phyloP scores from a whole-genome alignment of 2,888 invertebrate species.

The Calliphora vomitoria region DNA sequence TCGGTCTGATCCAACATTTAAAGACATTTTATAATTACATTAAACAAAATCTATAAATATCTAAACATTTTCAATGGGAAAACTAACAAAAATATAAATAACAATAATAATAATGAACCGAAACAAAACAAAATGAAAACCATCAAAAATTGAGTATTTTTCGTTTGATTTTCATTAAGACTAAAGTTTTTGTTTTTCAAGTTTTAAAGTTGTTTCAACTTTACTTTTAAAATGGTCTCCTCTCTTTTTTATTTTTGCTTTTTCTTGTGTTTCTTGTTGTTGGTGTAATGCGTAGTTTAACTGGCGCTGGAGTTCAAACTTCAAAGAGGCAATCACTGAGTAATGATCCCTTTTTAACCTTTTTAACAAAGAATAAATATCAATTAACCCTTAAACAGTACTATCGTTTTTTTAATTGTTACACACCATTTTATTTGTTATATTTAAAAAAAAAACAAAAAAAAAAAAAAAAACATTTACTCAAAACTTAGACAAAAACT shows the following conservation, averaged over 20 bases:
- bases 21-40: slow-evolving; percentile 55
- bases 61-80: slow-evolving; percentile 37
- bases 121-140: not conserved
- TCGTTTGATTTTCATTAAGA: slow-evolving; percentile 75
- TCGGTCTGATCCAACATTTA: slow-evolving; percentile 64
- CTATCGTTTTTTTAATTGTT: slow-evolving; percentile 78
- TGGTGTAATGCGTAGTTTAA: slow-evolving; percentile 76
- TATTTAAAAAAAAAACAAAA: slow-evolving; percentile 77
- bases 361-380: slow-evolving; percentile 64
- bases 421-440: slow-evolving; percentile 79
- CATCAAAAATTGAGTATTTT: slow-evolving; percentile 76
- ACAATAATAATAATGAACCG: not conserved
- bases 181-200: slow-evolving; percentile 46
- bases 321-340: slow-evolving; percentile 96
- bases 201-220: slow-evolving; percentile 64
- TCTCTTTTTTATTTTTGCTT: slow-evolving; percentile 77
- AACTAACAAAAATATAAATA: not conserved
- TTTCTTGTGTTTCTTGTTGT: slow-evolving; percentile 76
- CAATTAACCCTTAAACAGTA: slow-evolving; percentile 69
- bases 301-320: slow-evolving; percentile 97
- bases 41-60: slow-evolving; percentile 4
- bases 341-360: slow-evolving; percentile 79
- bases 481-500: slow-evolving; percentile 77
- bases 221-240: slow-evolving; percentile 77
- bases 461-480: slow-evolving; percentile 77